phyloP scores from a whole-genome alignment of 2,797 vertebrate species.

The Enteromius fasciolatus region DNA sequence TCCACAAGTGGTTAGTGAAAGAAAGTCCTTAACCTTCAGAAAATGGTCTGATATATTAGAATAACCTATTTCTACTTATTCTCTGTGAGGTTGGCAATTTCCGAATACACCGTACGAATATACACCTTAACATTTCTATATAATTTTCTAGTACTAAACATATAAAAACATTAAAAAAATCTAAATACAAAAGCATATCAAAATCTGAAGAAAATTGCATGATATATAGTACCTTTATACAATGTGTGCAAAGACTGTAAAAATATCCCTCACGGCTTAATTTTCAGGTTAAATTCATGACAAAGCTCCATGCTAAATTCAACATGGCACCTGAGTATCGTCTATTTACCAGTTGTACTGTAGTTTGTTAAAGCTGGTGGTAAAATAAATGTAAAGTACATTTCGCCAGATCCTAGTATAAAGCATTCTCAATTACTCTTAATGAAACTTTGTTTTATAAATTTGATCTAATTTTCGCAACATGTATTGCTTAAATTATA shows the following conservation, averaged over 20 bases:
- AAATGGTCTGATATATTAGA: conserved; percentile 9
- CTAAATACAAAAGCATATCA: neutral
- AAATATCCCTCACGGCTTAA: neutral
- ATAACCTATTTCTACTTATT: neutral
- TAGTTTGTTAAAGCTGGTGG: neutral
- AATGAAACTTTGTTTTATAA: neutral
- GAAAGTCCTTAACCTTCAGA: conserved; percentile 21
- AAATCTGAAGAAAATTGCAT: neutral
- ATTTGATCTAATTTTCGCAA: neutral
- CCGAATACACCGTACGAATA: too few species aligned
- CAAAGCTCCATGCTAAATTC: neutral
- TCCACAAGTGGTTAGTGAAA: conserved; percentile 16
- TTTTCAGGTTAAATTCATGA: neutral
- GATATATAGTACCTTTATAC: neutral
- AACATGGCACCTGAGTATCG: neutral
- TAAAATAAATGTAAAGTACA: neutral
- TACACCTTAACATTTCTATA: neutral
- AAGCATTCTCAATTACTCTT: neutral
- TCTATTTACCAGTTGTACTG: neutral
- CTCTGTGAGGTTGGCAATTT: neutral
- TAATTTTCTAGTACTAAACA: neutral
- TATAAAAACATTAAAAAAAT: neutral
- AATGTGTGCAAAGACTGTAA: neutral
- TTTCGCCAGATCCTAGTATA: neutral
- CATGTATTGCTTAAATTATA: neutral